Evolutionary conservation across 2,113 vertebrate genomes (phyloP).

Genomic region (Sturnus vulgaris): DNA sequence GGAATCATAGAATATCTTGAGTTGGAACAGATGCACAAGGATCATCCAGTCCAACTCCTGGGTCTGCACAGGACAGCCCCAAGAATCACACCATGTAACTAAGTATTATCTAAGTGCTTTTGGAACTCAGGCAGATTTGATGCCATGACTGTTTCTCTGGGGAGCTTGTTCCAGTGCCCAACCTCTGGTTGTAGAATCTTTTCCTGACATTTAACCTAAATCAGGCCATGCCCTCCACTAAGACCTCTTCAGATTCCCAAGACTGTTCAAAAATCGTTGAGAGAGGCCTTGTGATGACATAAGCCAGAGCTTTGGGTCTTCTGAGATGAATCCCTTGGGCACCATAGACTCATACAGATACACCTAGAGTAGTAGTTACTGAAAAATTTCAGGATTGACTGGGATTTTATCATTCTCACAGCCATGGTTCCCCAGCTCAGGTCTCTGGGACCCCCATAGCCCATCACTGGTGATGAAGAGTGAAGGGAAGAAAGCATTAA

Average conservation of each 20-base stretch:
- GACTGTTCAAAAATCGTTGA: neutral
- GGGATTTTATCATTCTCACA: neutral
- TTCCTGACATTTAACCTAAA: neutral
- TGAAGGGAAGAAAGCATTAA: neutral
- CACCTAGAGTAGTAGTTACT: neutral
- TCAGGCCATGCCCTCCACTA: neutral
- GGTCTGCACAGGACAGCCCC: neutral
- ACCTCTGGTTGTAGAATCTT: neutral
- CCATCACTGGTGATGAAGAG: neutral
- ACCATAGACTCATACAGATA: neutral
- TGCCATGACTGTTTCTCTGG: neutral
- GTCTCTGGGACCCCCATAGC: neutral
- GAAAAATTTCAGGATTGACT: neutral
- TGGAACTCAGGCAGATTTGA: neutral
- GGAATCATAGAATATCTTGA: neutral
- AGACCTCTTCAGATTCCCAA: neutral
- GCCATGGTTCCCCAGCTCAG: neutral
- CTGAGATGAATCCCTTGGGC: neutral
- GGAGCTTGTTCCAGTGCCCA: neutral
- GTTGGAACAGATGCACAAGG: neutral
- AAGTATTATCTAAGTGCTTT: neutral
- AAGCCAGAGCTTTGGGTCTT: neutral
- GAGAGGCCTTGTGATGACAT: neutral
- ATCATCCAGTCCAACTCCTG: neutral
- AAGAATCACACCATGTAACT: neutral